These are phyloP conservation scores for Agelastica alni DNA, from an alignment of 2,888 invertebrate species.

Conservation along the genomic window DNA sequence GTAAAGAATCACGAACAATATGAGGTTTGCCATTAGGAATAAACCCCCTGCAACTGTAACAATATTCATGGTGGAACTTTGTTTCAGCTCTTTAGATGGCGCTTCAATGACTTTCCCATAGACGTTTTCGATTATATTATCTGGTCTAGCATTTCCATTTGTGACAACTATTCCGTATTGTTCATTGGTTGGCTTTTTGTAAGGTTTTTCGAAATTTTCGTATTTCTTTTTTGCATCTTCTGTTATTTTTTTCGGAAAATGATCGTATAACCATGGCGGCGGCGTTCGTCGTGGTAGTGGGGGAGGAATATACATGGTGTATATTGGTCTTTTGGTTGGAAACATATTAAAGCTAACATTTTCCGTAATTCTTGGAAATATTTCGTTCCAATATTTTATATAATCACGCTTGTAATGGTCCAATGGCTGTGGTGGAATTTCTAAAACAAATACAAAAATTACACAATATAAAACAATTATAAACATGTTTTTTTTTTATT, in stretches of 20 bases:
- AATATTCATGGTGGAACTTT: conserved; percentile 61
- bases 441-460: too few relatives aligned
- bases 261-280: conserved; percentile 28
- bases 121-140: conserved; percentile 35
- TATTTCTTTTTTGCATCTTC: conserved; percentile 26
- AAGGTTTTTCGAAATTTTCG: conserved; percentile 39
- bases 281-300: conserved; percentile 21
- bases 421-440: conserved; percentile 74
- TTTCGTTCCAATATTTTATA: conserved; percentile 83
- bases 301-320: conserved; percentile 1
- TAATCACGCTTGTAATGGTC: conserved; percentile 77
- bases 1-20: conserved; percentile 70
- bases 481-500: too few relatives aligned
- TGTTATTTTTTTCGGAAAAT: conserved; percentile 26
- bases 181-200: conserved; percentile 3
- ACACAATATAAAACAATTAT: too few relatives aligned
- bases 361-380: conserved; percentile 71
- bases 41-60: conserved; percentile 69
- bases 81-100: conserved; percentile 49
- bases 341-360: conserved; percentile 42
- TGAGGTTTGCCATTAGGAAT: conserved; percentile 74
- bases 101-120: conserved; percentile 54
- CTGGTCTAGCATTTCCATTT: conserved; percentile 32
- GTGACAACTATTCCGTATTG: conserved; percentile 21
- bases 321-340: conserved; percentile 40